Conservation (phyloP, 2,113 vertebrate genomes). For the Larimichthys crocea region DNA sequence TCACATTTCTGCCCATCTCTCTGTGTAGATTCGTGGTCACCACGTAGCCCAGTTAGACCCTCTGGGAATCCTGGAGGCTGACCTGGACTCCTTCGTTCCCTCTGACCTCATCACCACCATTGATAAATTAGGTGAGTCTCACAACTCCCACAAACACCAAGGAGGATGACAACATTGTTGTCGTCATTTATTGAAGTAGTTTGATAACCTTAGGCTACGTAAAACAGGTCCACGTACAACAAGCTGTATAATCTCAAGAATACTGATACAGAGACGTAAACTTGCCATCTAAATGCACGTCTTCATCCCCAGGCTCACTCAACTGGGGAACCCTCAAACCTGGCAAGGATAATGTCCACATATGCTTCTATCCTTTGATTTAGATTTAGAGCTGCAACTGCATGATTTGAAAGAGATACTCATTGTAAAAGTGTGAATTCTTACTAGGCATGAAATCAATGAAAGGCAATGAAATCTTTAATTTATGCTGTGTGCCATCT, state of each 20-base stretch:
- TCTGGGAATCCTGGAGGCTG: constrained; percentile 77
- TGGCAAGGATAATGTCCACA: no score
- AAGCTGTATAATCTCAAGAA: neutral
- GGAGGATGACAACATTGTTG: neutral
- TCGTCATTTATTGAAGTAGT: neutral
- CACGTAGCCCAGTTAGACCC: constrained; percentile 80
- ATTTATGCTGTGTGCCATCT: no score
- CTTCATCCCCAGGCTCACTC: neutral
- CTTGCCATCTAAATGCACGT: neutral
- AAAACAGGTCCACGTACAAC: neutral
- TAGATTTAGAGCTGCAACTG: no score
- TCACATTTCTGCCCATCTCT: neutral
- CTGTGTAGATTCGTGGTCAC: constrained; percentile 72
- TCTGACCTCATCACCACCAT: constrained; percentile 81
- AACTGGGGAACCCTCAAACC: no score
- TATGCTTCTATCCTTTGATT: no score
- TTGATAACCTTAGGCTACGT: neutral
- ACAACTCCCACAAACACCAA: neutral
- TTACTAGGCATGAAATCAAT: no score
- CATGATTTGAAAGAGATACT: no score
- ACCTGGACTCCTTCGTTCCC: constrained; percentile 78
- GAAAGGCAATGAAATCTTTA: no score
- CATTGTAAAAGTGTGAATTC: no score
- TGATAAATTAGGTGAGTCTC: constrained; percentile 78
- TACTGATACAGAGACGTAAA: neutral